These are phyloP conservation scores for Ennomos quercinarius DNA, from an alignment of 2,888 invertebrate species.

Conservation along the genomic window DNA sequence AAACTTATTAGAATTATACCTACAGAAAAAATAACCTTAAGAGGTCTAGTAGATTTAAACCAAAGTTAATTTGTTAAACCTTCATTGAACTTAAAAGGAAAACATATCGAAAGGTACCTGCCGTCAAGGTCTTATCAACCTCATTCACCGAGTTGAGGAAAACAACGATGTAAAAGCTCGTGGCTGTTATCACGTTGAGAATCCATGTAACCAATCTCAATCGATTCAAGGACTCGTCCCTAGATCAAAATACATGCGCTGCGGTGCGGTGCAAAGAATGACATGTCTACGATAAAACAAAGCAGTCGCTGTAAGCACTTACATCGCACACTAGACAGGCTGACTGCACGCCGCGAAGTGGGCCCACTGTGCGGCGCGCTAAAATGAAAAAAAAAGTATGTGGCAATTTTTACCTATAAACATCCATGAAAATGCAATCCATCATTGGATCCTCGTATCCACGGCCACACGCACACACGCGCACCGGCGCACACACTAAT, in stretches of 20 bases:
- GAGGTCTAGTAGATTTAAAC: neutral
- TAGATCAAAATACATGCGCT: constrained; percentile 60
- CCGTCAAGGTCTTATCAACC: constrained; percentile 66
- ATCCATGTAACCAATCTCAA: constrained; percentile 55
- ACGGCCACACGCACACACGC: constrained; percentile 73
- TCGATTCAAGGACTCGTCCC: constrained; percentile 64
- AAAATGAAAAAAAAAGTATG: constrained; percentile 62
- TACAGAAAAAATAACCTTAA: neutral
- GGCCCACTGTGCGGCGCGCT: constrained; percentile 53
- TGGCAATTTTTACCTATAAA: constrained; percentile 78
- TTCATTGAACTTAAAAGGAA: constrained; percentile 58
- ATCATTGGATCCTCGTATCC: constrained; percentile 80
- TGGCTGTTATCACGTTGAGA: constrained; percentile 42
- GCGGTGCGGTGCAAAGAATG: constrained; percentile 36
- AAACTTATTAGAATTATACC: constrained; percentile 31
- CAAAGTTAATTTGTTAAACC: constrained; percentile 16
- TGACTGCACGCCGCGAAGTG: constrained; percentile 55
- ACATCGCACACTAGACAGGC: constrained; percentile 43
- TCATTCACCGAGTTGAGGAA: constrained; percentile 60
- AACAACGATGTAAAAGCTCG: constrained; percentile 57
- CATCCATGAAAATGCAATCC: constrained; percentile 83
- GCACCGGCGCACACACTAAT: constrained; percentile 75
- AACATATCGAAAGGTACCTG: constrained; percentile 63
- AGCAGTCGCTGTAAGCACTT: constrained; percentile 52
- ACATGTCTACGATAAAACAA: constrained; percentile 57